phyloP scores from a whole-genome alignment of 2,888 invertebrate species.

The Athalia circularis region DNA sequence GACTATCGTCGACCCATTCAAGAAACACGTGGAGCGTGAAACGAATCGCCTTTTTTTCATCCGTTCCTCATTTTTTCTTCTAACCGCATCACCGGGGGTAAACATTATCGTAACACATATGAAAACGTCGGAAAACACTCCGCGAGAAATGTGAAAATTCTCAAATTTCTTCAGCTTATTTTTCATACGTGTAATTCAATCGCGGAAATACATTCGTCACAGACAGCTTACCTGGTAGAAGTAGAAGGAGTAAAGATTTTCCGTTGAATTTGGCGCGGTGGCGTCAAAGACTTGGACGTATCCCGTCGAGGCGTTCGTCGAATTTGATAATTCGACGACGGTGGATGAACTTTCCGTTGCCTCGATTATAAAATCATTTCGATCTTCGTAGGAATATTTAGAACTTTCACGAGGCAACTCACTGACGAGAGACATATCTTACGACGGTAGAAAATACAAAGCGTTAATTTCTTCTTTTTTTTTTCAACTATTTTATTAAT shows the following conservation, averaged over 20 bases:
- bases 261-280: slow-evolving; percentile 60
- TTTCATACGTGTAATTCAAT: too few species aligned
- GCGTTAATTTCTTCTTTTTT: too few species aligned
- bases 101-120: too few species aligned
- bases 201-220: background rate
- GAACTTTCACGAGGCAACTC: background rate
- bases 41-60: too few species aligned
- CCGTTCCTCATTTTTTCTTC: too few species aligned
- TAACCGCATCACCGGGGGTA: too few species aligned
- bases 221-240: slow-evolving; percentile 73
- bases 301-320: slow-evolving; percentile 13
- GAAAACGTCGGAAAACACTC: too few species aligned
- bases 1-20: too few species aligned
- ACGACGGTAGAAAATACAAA: background rate
- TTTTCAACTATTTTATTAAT: too few species aligned
- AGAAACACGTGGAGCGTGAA: too few species aligned
- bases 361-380: slow-evolving; percentile 1
- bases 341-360: background rate
- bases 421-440: slow-evolving; percentile 38
- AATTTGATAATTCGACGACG: slow-evolving; percentile 7
- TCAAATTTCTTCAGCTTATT: too few species aligned
- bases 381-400: slow-evolving; percentile 5
- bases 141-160: too few species aligned
- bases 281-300: slow-evolving; percentile 46
- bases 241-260: slow-evolving; percentile 73